phyloP scores from a whole-genome alignment of 2,113 vertebrate genomes.

The Malurus cyaneus region DNA sequence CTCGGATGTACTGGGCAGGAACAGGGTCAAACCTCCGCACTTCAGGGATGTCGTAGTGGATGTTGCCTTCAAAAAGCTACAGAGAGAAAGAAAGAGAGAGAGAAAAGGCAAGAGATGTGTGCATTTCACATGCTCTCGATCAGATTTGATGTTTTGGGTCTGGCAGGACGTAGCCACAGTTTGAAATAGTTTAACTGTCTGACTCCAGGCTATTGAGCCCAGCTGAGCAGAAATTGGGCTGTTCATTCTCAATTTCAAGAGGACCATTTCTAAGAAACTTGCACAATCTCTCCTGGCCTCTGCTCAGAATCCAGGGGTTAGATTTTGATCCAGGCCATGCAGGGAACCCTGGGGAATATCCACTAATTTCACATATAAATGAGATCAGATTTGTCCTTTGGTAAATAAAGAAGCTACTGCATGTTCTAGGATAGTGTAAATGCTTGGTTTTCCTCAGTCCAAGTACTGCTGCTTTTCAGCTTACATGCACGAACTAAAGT shows the following conservation, averaged over 20 bases:
- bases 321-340: conserved; percentile 12
- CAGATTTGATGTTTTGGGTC: background rate
- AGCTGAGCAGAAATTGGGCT: background rate
- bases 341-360: conserved; percentile 5
- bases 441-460: background rate
- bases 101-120: background rate
- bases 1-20: conserved; percentile 85
- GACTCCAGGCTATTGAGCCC: background rate
- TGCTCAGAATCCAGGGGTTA: conserved; percentile 1
- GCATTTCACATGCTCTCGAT: background rate
- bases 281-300: conserved; percentile 12
- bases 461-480: conserved; percentile 4
- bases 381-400: conserved; percentile 15
- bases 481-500: background rate
- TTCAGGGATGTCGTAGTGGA: conserved; percentile 94
- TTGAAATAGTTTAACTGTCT: background rate
- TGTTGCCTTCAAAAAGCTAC: conserved; percentile 95
- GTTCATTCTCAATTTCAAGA: background rate
- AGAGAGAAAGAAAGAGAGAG: background rate
- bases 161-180: background rate
- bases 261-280: conserved; percentile 36
- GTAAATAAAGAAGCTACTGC: conserved; percentile 16
- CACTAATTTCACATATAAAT: conserved; percentile 7
- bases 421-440: background rate
- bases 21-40: conserved; percentile 92